These are phyloP conservation scores for Melolontha melolontha DNA, from an alignment of 2,888 invertebrate genomes.

Conservation along the genomic window DNA sequence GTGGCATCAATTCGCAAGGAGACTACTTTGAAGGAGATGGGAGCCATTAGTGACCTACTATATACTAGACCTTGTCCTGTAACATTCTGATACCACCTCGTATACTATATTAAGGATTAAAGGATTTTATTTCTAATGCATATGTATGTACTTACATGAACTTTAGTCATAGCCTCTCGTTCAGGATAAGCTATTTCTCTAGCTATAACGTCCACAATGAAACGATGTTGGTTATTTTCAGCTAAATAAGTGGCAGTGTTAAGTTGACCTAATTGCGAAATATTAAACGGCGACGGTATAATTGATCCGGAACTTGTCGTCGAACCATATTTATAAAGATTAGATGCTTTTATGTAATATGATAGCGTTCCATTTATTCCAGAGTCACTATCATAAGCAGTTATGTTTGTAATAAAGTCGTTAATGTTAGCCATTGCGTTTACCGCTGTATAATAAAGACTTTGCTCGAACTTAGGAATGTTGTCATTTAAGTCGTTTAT, in stretches of 20 bases:
- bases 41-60: too few species aligned
- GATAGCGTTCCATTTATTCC: constrained; percentile 85
- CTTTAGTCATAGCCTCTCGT: constrained; percentile 79
- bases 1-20: too few species aligned
- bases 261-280: constrained; percentile 78
- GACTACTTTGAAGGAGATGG: too few species aligned
- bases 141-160: constrained; percentile 74
- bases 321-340: constrained; percentile 83
- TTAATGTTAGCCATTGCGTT: constrained; percentile 83
- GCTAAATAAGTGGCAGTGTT: constrained; percentile 86
- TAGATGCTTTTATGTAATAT: constrained; percentile 85
- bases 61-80: too few species aligned
- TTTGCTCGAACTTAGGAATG: constrained; percentile 71
- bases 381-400: constrained; percentile 85
- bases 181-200: constrained; percentile 85
- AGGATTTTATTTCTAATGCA: too few species aligned
- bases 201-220: constrained; percentile 85
- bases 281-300: constrained; percentile 88
- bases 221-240: constrained; percentile 90
- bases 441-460: constrained; percentile 69
- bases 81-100: too few species aligned
- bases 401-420: constrained; percentile 79
- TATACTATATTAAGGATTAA: too few species aligned
- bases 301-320: constrained; percentile 85
- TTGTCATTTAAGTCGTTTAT: constrained; percentile 90